Conservation (phyloP, 2,797 vertebrate species). For the Orestias chungarensis region DNA sequence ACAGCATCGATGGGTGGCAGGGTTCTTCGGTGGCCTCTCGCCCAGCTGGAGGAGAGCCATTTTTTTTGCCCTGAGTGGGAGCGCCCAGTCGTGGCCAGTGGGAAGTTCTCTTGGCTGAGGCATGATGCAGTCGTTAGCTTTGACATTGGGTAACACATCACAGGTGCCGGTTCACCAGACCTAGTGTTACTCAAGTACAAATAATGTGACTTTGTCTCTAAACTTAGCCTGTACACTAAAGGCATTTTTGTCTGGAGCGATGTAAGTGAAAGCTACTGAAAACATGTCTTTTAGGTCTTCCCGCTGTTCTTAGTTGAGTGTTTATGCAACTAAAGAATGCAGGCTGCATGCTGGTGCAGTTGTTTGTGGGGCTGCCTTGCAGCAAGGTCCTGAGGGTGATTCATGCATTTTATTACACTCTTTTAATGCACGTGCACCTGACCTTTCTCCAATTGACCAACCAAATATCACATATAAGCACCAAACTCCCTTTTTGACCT, state of each 20-base stretch:
- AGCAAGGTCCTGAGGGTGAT: neutral
- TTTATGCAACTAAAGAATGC: neutral
- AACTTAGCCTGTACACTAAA: neutral
- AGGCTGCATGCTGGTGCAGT: neutral
- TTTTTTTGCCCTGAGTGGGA: slow-evolving; percentile 62
- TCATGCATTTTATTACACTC: neutral
- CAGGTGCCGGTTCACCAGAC: slow-evolving; percentile 47
- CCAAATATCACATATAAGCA: no score
- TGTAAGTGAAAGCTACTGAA: neutral
- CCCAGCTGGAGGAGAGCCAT: slow-evolving; percentile 79
- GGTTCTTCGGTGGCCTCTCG: slow-evolving; percentile 73
- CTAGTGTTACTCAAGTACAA: slow-evolving; percentile 29
- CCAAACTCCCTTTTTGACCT: no score
- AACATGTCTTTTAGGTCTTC: neutral
- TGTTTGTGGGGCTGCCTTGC: neutral
- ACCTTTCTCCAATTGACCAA: neutral
- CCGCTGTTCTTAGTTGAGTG: neutral
- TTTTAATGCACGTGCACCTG: no score
- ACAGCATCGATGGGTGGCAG: slow-evolving; percentile 73
- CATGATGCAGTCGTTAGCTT: slow-evolving; percentile 42
- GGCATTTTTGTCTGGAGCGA: neutral
- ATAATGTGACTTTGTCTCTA: slow-evolving; percentile 11
- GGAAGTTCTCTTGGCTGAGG: slow-evolving; percentile 73
- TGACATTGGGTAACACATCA: slow-evolving; percentile 70
- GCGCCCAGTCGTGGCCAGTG: slow-evolving; percentile 68